These are phyloP conservation scores for Schizothorax lantsangensis DNA, from an alignment of 2,797 vertebrate genomes.

Conservation along the genomic window DNA sequence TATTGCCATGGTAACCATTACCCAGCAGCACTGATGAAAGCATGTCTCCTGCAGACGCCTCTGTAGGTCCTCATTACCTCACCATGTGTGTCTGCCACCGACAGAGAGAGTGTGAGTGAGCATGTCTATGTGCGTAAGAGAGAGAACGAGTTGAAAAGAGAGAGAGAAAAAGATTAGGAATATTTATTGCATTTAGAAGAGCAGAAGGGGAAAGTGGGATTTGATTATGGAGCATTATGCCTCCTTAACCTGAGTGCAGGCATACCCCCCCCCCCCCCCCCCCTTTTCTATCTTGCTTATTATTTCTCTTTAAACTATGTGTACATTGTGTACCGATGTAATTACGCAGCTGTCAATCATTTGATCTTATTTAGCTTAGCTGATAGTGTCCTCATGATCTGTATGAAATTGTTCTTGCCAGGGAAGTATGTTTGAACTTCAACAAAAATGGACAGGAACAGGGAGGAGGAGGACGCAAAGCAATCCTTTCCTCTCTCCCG, in stretches of 20 bases:
- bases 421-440: conserved; percentile 19
- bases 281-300: not conserved
- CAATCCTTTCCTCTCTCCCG: not conserved
- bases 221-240: not conserved
- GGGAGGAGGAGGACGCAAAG: conserved; percentile 8
- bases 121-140: conserved; percentile 28
- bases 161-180: conserved; percentile 54
- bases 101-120: conserved; percentile 45
- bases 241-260: not conserved
- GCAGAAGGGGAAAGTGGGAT: conserved; percentile 40
- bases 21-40: conserved; percentile 75
- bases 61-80: conserved; percentile 78
- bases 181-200: conserved; percentile 27
- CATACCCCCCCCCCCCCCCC: not conserved
- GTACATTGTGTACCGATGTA: not conserved
- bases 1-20: conserved; percentile 81
- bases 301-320: not conserved
- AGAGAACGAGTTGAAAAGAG: conserved; percentile 44
- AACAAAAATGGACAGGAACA: conserved; percentile 11
- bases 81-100: conserved; percentile 62
- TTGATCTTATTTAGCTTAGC: not conserved
- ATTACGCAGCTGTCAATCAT: conserved; percentile 12
- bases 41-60: conserved; percentile 73
- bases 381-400: not conserved
- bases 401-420: conserved; percentile 3